Evolutionary conservation across 1,140 invertebrate genomes (phyloP).

Genomic region (Aphaenogaster rudis): DNA sequence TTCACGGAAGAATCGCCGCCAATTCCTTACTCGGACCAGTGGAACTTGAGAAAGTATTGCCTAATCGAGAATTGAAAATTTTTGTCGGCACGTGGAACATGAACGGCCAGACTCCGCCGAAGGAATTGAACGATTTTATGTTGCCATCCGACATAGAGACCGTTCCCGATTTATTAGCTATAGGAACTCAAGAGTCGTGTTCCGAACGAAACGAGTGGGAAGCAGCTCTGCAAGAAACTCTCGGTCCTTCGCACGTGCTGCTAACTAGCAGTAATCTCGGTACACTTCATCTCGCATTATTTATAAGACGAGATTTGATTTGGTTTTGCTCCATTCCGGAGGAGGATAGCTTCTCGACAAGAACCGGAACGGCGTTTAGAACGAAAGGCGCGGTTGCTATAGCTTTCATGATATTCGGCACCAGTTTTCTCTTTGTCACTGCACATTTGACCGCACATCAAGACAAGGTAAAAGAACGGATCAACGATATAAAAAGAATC

Average conservation of each 20-base stretch:
- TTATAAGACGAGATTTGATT: slow-evolving; percentile 95
- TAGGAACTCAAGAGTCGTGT: slow-evolving; percentile 97
- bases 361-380: slow-evolving; percentile 94
- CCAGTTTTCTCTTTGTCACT: slow-evolving; percentile 97
- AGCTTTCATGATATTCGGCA: slow-evolving; percentile 96
- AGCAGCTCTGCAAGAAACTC: slow-evolving; percentile 95
- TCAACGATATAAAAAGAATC: slow-evolving; percentile 95
- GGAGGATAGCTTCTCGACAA: slow-evolving; percentile 94
- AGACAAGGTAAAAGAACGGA: slow-evolving; percentile 94
- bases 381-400: slow-evolving; percentile 97
- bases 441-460: slow-evolving; percentile 97
- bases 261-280: slow-evolving; percentile 88
- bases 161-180: slow-evolving; percentile 96
- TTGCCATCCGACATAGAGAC: slow-evolving; percentile 93
- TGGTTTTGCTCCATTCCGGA: slow-evolving; percentile 98
- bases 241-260: slow-evolving; percentile 96
- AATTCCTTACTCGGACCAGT: slow-evolving; percentile 93
- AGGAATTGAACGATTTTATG: slow-evolving; percentile 95
- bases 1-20: slow-evolving; percentile 92
- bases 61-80: slow-evolving; percentile 93
- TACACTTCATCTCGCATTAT: slow-evolving; percentile 95
- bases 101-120: slow-evolving; percentile 94
- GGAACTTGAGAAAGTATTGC: slow-evolving; percentile 95
- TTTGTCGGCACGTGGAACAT: slow-evolving; percentile 99
- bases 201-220: slow-evolving; percentile 96